Percentiles rank a stretch among this genome's conserved stretches.
Evolutionary conservation across 2,113 vertebrate genomes (phyloP).

Genomic region (Dinomys branickii): DNA sequence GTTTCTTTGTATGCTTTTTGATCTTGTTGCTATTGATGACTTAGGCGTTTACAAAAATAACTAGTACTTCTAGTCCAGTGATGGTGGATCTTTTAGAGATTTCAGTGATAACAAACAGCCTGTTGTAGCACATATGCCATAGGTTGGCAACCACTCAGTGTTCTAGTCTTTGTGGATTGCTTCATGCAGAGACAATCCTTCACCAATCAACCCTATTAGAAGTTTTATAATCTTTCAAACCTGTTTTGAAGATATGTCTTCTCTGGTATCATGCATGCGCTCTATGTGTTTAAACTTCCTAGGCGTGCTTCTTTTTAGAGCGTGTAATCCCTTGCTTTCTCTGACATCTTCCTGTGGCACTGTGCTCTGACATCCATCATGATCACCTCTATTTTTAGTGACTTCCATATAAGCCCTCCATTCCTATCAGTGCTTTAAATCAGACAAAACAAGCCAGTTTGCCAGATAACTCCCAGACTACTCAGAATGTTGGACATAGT

Average conservation of each 20-base stretch:
- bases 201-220: background rate
- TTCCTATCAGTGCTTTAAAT: background rate
- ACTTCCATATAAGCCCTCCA: background rate
- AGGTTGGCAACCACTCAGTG: no score
- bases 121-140: no score
- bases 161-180: background rate
- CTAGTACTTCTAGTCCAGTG: background rate
- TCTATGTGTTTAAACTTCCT: background rate
- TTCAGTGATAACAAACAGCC: no score
- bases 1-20: background rate
- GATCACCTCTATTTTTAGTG: background rate
- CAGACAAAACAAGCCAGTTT: slow-evolving; percentile 11
- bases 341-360: background rate
- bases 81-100: no score
- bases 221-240: background rate
- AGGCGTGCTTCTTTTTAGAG: background rate
- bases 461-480: background rate
- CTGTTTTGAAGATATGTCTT: background rate
- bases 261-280: background rate
- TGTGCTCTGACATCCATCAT: background rate
- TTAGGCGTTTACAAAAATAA: background rate
- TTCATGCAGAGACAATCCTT: background rate
- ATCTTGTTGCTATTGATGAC: background rate
- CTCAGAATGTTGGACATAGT: background rate
- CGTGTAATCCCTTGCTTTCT: background rate